Evolutionary conservation across 2,888 invertebrate genomes (phyloP).

Genomic region (Pollenia angustigena): DNA sequence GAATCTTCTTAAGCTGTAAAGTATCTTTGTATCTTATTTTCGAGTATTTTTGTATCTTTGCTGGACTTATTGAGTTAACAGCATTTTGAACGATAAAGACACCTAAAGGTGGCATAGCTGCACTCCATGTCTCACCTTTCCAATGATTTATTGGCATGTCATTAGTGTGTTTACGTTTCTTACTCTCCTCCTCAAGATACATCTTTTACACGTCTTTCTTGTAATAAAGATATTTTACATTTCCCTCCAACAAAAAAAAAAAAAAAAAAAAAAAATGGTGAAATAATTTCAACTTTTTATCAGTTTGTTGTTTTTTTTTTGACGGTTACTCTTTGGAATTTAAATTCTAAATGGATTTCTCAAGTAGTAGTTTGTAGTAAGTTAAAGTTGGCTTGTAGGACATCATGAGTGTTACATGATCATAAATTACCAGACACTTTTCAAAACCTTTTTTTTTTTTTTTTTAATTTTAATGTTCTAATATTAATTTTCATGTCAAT

Average conservation of each 20-base stretch:
- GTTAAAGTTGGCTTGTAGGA: constrained; percentile 14
- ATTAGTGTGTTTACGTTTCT: constrained; percentile 77
- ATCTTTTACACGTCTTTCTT: background rate
- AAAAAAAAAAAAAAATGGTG: background rate
- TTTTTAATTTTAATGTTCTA: constrained; percentile 34
- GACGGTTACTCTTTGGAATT: constrained; percentile 13
- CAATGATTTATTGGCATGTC: constrained; percentile 83
- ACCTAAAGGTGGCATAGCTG: constrained; percentile 60
- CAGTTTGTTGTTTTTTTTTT: constrained; percentile 29
- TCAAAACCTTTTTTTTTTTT: background rate
- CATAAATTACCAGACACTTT: constrained; percentile 58
- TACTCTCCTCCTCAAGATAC: constrained; percentile 49
- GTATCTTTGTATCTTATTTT: background rate
- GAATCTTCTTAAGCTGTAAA: background rate
- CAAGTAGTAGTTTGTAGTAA: constrained; percentile 77
- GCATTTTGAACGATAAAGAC: constrained; percentile 47
- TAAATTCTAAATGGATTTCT: constrained; percentile 77
- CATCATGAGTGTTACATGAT: constrained; percentile 5
- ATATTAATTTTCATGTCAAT: constrained; percentile 41
- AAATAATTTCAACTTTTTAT: constrained; percentile 43
- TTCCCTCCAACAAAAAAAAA: constrained; percentile 5
- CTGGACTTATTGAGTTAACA: constrained; percentile 57
- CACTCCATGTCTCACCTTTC: constrained; percentile 81
- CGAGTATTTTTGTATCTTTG: background rate
- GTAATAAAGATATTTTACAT: constrained; percentile 78